phyloP scores from a whole-genome alignment of 2,888 invertebrate genomes.

The Brachypterus glaber region DNA sequence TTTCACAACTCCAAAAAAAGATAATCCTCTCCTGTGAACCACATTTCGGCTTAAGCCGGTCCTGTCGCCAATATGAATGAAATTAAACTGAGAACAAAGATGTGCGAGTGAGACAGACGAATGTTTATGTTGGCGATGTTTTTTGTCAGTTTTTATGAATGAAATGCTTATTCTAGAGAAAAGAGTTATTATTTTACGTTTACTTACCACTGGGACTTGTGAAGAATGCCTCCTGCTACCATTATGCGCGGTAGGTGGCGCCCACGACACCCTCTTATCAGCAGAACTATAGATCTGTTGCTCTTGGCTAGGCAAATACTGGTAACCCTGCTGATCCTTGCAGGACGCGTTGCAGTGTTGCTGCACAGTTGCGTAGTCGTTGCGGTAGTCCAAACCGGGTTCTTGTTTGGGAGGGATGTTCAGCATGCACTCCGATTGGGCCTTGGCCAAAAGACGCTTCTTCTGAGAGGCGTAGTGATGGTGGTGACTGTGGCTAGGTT shows the following conservation, averaged over 20 bases:
- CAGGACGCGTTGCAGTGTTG: constrained; percentile 41
- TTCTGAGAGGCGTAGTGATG: constrained; percentile 71
- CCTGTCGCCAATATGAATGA: too few relatives aligned
- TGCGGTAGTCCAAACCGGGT: constrained; percentile 41
- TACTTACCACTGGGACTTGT: constrained; percentile 38
- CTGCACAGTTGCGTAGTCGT: constrained; percentile 24
- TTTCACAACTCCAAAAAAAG: too few relatives aligned
- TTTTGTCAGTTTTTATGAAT: too few relatives aligned
- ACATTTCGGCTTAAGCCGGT: too few relatives aligned
- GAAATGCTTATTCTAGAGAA: too few relatives aligned
- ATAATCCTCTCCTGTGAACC: too few relatives aligned
- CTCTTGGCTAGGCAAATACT: constrained; percentile 25
- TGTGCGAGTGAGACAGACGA: too few relatives aligned
- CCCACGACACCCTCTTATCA: constrained; percentile 51
- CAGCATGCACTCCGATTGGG: constrained; percentile 64
- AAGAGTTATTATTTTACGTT: too few relatives aligned
- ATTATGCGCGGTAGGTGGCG: constrained; percentile 42
- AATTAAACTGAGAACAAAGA: too few relatives aligned
- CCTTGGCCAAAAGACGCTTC: constrained; percentile 79
- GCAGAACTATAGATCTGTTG: constrained; percentile 35
- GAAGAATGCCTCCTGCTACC: constrained; percentile 32
- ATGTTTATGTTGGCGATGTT: too few relatives aligned
- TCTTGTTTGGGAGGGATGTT: constrained; percentile 54
- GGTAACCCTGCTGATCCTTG: constrained; percentile 36
- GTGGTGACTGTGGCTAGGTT: constrained; percentile 23